Evolutionary conservation across 1,140 invertebrate species (phyloP), one percentile per base, ranked within the genome.

Genomic region (Cephus cinctus): DNA sequence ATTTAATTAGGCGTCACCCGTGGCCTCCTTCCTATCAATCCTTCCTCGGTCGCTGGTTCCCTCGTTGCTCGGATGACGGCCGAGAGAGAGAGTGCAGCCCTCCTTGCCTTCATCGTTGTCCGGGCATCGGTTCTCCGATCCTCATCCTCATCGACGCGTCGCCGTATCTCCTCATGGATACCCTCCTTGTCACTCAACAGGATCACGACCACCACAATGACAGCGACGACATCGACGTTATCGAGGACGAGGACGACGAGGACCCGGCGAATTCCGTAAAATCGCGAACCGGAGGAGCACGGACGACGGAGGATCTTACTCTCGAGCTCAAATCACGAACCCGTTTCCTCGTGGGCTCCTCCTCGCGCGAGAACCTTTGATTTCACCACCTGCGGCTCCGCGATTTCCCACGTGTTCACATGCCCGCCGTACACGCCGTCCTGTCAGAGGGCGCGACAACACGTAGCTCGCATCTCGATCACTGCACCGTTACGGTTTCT

Each of bases 1-100:
- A 66, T 72, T 65, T 63, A 63, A 71, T 70, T 64, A 66, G 53
- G 53, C 59, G 57, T 62, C 58, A 48, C 30, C 43, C 49, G 34
- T 43, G 42, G 45, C 48, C 43, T 57, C 48, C 50, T 56, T 51
- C 43, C 56, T 44, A 56, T 54, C 57, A 47, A 54, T 54, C 57
- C 56, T 52, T 40, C 38, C 39, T 23, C 11, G 21, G 25, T 15
- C 25, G 39, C 39, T 25, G 22, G 22, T 40, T 40, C 18, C 2
- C 19, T 16, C 5, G 16, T 2, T 4, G 25, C 4, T n/a, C n/a
- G n/a, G n/a, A 35, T 35, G 16, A 16, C 8, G 5, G 8, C n/a
- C 6, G 32, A 35, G n/a, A 16, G 32, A 12, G 3, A 12, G 35
- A 14, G 15, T 19, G 16, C 20, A 15, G 35, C 9, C 19, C 38